Conservation (phyloP, 2,888 invertebrate genomes). For the Digitonthophagus gazella region DNA sequence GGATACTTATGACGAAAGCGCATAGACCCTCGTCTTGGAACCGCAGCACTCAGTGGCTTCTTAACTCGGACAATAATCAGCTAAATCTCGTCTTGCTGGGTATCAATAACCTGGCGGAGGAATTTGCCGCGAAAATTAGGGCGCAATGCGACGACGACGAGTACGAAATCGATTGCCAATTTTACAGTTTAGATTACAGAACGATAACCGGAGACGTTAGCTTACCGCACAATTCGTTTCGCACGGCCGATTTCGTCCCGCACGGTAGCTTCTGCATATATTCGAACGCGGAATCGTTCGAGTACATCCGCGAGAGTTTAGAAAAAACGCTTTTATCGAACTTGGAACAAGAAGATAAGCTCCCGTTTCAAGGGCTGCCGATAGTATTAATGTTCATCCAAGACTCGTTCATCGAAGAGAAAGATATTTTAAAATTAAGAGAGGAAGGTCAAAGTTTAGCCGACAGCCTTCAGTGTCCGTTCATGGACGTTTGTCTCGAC, state of each 20-base stretch:
- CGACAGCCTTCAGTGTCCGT: constrained; percentile 83
- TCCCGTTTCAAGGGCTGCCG: constrained; percentile 82
- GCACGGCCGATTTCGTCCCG: constrained; percentile 82
- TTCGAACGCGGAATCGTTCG: constrained; percentile 87
- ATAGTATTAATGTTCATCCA: constrained; percentile 89
- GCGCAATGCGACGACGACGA: constrained; percentile 87
- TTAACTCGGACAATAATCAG: constrained; percentile 66
- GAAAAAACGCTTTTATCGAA: constrained; percentile 88
- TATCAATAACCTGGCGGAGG: constrained; percentile 80
- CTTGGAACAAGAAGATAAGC: constrained; percentile 84
- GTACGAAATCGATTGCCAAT: constrained; percentile 74
- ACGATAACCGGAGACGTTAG: constrained; percentile 84
- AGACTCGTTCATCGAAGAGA: constrained; percentile 78
- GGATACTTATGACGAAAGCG: constrained; percentile 67
- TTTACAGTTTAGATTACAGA: constrained; percentile 81
- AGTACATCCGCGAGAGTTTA: constrained; percentile 86
- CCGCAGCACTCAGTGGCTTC: constrained; percentile 63
- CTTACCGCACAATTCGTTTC: constrained; percentile 75
- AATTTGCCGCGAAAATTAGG: constrained; percentile 81
- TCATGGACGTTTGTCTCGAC: constrained; percentile 74
- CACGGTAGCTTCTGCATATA: constrained; percentile 90
- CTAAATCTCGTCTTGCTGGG: constrained; percentile 88
- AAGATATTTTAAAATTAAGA: constrained; percentile 78
- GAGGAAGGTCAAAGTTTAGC: constrained; percentile 89
- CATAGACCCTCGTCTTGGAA: constrained; percentile 66